Base-by-base conservation (phyloP, 2,888 invertebrate species). In the Lycophotia porphyrea region DNA sequence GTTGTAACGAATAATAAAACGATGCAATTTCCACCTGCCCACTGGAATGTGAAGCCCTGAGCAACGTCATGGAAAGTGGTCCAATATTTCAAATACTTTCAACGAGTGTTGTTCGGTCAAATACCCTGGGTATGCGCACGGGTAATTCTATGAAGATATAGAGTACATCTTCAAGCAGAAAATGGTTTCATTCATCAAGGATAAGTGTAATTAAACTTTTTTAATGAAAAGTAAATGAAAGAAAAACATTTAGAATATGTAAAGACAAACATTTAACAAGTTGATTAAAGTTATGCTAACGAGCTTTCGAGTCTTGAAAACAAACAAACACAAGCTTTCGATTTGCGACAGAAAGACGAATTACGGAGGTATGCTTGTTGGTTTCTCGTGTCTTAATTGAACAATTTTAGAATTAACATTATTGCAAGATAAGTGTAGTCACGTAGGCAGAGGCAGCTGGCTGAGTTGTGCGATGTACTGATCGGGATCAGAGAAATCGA, bases 401-500 rank as follows among this genome's bases (percentile, higher is more conserved):
- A 89, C 90, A 92, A 91, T 91, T 91, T 84, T 89, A 88, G 89
- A 91, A 92, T 90, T 88, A 90, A 80, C 66, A 76, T 76, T 76
- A 91, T 90, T 87, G 79, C 85, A 85, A 88, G 88, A 90, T 88
- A 85, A 87, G 79, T 65, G 85, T 76, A 91, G 91, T 90, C 90
- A 94, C 92, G 93, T 94, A 93, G 91, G 90, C 90, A 88, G 90
- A 90, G 89, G 91, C 91, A 90, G 91, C 90, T 83, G 88, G 88
- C 84, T 88, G 91, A 90, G 91, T 90, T 91, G 89, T 89, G 91
- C 90, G 90, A 89, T 90, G 90, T 89, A 91, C 91, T 90, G 90
- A 93, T 91, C 90, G 92, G 90, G 92, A 92, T 87, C 89, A 89
- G 93, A 94, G 95, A 95, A 95, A 95, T 94, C 92, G 91, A 93